These are phyloP conservation scores for Poeciliopsis occidentalis DNA, from an alignment of 2,113 vertebrate genomes.

Conservation along the genomic window DNA sequence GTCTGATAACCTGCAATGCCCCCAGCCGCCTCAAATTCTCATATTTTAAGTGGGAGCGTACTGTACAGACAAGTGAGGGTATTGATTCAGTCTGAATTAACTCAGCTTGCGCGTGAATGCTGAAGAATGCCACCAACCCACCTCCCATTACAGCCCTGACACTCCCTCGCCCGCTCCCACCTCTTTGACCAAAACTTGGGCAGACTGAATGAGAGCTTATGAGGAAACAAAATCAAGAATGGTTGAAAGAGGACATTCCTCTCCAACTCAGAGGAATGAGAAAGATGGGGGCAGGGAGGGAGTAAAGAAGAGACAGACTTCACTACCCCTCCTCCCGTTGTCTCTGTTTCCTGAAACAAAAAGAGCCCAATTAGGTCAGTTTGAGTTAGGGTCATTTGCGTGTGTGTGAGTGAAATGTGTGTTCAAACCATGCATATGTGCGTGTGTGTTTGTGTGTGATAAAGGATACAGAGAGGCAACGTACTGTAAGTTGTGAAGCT, in stretches of 20 bases:
- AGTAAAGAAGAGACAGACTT: slow-evolving; percentile 39
- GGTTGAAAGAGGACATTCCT: slow-evolving; percentile 32
- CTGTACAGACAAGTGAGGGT: slow-evolving; percentile 36
- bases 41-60: slow-evolving; percentile 55
- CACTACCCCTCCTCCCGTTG: slow-evolving; percentile 33
- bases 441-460: slow-evolving; percentile 34
- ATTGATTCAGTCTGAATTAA: slow-evolving; percentile 61
- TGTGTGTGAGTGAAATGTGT: slow-evolving; percentile 24
- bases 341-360: slow-evolving; percentile 73
- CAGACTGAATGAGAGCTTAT: slow-evolving; percentile 28
- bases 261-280: slow-evolving; percentile 41
- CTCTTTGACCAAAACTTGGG: slow-evolving; percentile 6
- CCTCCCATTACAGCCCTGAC: background rate
- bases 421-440: slow-evolving; percentile 28
- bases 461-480: slow-evolving; percentile 55
- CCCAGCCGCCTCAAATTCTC: slow-evolving; percentile 55
- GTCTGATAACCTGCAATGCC: slow-evolving; percentile 58
- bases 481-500: slow-evolving; percentile 55
- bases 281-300: slow-evolving; percentile 11
- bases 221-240: slow-evolving; percentile 22
- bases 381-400: slow-evolving; percentile 70
- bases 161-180: background rate
- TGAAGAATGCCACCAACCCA: slow-evolving; percentile 31
- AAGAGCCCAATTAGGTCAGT: slow-evolving; percentile 80
- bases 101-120: slow-evolving; percentile 23